A percentile compares a stretch with the other conserved stretches of the same genome.
phyloP scores from a whole-genome alignment of 2,797 vertebrate species.

The Anniella stebbinsi region DNA sequence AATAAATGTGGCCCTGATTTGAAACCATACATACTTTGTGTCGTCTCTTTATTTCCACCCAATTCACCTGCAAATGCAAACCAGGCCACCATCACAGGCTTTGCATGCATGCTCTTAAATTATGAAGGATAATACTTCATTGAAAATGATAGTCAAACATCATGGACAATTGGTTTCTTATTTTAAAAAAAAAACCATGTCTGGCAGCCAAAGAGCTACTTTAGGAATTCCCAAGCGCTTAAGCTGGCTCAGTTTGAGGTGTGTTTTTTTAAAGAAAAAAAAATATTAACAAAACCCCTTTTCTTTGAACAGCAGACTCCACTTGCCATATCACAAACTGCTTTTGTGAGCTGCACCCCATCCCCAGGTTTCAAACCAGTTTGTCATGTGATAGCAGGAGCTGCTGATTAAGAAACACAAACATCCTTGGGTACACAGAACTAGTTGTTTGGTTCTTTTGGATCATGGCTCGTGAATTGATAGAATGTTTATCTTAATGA shows the following conservation, averaged over 20 bases:
- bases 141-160: background rate
- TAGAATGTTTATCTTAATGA: background rate
- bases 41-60: too few relatives aligned
- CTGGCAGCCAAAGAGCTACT: background rate
- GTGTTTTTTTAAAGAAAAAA: too few relatives aligned
- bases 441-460: background rate
- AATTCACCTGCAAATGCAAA: too few relatives aligned
- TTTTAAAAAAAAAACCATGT: background rate
- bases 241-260: background rate
- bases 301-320: background rate
- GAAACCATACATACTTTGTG: too few relatives aligned
- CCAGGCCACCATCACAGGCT: background rate
- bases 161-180: conserved; percentile 7
- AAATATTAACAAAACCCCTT: background rate
- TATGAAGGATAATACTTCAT: background rate
- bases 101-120: background rate
- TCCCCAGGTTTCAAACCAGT: background rate
- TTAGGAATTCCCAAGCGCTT: background rate
- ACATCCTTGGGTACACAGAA: too few relatives aligned
- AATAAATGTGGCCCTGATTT: too few relatives aligned
- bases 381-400: background rate
- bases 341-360: background rate
- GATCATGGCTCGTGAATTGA: background rate
- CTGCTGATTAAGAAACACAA: background rate
- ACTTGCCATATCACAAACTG: background rate